Evolutionary conservation across 1,140 invertebrate genomes (phyloP).

Genomic region (Odontomachus brunneus): DNA sequence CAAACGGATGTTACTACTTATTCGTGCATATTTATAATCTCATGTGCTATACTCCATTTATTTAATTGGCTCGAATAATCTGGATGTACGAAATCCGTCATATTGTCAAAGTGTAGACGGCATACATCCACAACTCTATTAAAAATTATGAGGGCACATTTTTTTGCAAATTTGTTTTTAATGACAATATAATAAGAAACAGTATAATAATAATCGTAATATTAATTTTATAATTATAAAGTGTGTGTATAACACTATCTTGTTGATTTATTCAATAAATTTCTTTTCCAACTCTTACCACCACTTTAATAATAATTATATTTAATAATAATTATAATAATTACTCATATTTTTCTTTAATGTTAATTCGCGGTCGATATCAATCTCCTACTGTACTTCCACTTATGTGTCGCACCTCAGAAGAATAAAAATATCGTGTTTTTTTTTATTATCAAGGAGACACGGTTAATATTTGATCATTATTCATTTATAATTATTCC

Average conservation of each 20-base stretch:
- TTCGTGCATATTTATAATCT: conserved; percentile 23
- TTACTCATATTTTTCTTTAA: conserved; percentile 80
- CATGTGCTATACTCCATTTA: conserved; percentile 14
- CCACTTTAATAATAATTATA: conserved; percentile 80
- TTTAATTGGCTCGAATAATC: conserved; percentile 2
- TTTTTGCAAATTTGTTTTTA: conserved; percentile 82
- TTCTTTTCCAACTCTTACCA: conserved; percentile 76
- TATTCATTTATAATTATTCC: conserved; percentile 79
- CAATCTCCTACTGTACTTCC: conserved; percentile 63
- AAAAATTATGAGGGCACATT: conserved; percentile 72
- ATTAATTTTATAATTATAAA: conserved; percentile 82
- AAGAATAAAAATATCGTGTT: conserved; percentile 82
- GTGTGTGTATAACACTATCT: conserved; percentile 81
- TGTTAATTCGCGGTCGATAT: conserved; percentile 77
- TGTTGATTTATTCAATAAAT: conserved; percentile 77
- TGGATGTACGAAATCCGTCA: conserved; percentile 5
- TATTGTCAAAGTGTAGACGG: conserved; percentile 4
- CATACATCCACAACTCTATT: conserved; percentile 45
- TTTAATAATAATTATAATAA: conserved; percentile 80
- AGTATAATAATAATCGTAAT: conserved; percentile 84
- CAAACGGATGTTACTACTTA: no score
- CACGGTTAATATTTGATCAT: conserved; percentile 78
- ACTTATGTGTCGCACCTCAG: conserved; percentile 74
- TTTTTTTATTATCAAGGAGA: conserved; percentile 79
- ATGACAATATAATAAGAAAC: conserved; percentile 84